Percentiles rank a stretch among this genome's conserved stretches.
phyloP scores from a whole-genome alignment of 2,113 vertebrate genomes.

The Eclectus roratus region DNA sequence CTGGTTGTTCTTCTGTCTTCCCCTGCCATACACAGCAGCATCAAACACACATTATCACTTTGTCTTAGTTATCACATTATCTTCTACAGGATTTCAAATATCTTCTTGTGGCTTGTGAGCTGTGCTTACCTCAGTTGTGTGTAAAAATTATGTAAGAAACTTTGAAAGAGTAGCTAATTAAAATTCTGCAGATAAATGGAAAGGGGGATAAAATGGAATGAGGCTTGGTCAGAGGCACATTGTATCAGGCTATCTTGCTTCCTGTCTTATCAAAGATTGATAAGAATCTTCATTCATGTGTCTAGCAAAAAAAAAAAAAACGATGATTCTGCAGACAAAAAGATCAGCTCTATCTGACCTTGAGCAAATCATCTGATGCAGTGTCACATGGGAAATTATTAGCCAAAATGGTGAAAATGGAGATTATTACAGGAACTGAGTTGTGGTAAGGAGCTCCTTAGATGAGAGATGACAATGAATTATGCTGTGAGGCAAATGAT shows the following conservation, averaged over 20 bases:
- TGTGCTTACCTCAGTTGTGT: neutral
- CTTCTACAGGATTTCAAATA: neutral
- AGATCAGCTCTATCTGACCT: conserved; percentile 25
- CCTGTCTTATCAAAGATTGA: neutral
- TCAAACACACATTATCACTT: neutral
- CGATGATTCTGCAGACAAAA: neutral
- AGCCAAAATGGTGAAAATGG: conserved; percentile 1
- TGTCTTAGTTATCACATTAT: neutral
- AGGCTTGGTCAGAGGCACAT: neutral
- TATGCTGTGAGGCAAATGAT: conserved; percentile 24
- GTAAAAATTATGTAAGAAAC: neutral
- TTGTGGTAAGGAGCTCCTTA: neutral
- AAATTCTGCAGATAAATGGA: neutral
- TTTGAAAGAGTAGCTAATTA: conserved; percentile 1
- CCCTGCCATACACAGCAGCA: neutral
- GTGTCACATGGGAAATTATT: conserved; percentile 25
- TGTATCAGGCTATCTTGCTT: neutral
- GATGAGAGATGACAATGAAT: conserved; percentile 18
- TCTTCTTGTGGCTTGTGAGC: neutral
- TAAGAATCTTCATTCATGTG: neutral
- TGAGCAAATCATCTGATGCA: conserved; percentile 2
- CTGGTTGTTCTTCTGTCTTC: neutral
- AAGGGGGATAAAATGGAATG: neutral
- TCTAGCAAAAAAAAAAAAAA: neutral
- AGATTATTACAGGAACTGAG: conserved; percentile 20